Evolutionary conservation across 35 echinoderm and acorn worm genomes (phyloP), one percentile per base, ranked within the genome.

Genomic region (Stichopus chloronotus): DNA sequence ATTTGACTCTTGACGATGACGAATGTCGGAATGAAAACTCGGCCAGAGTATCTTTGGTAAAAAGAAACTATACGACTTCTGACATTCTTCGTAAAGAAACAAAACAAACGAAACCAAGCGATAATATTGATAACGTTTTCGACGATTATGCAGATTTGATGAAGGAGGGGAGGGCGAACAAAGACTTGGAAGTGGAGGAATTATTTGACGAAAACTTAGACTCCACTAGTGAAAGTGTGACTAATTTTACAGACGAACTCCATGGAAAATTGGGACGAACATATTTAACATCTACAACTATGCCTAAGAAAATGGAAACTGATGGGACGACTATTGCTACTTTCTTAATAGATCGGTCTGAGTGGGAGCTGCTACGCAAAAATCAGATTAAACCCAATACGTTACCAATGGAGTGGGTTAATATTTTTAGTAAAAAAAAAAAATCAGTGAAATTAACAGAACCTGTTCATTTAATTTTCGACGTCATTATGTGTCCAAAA

Each of bases 371-470:
- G 20, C 20, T 72, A 16, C 68, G 68, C 2, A 57, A 57, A 17
- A 57, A 56, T 19, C 81, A 84, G 23, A 57, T 16, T 9, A 84
- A 84, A 53, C 81, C 81, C 4, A 84, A 84, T 57, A 84, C 53
- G 58, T 57, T 84, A 57, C 81, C 81, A 56, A 4, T 57, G 4
- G 56, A 84, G 14, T 84, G 81, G 81, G 81, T 84, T 13, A 84
- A 84, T 17, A 57, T 84, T 13, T 83, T 84, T 57, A 84, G 7
- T 57, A 52, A 57, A 3, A 84, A 84, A 57, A n/a, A 57, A 58
- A 84, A 58, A 9, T 8, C 74, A 84, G 52, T 4, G 53, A 84
- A 20, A 5, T 84, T 8, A 84, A 84, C 4, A 57, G 9, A 7
- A 16, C 58, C 5, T 84, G 81, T 19, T 84, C 53, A 8, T 85